Base-by-base conservation (phyloP, 2,888 invertebrate species). In the Nomada lathburiana region DNA sequence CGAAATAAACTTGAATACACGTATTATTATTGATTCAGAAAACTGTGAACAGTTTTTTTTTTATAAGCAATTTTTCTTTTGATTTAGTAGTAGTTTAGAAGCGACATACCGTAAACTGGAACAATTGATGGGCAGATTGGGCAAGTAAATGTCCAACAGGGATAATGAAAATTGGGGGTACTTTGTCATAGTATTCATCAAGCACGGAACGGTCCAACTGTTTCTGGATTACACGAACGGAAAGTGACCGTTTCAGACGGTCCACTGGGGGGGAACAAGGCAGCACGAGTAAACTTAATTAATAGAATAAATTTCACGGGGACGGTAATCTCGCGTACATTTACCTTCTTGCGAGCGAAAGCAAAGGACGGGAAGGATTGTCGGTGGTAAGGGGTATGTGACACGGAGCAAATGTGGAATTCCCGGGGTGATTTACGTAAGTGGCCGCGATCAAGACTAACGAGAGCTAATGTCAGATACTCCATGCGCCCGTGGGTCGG, bases 371-470 rank as follows among this genome's bases (percentile, higher is more conserved):
- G 57, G 64, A 50, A 62, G 60, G 50, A 26, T n/a, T 18, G 29
- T 9, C 29, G 59, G 11, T 29, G 20, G 67, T 20, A 47, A 44
- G 52, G 57, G 57, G 50, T 59, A 57, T 65, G 64, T 60, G 80
- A 76, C 73, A 63, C 64, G 57, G 68, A 75, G 71, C 82, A 82
- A 86, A 87, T 83, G 87, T 86, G 79, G 77, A 88, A 88, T 87
- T 87, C 90, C 78, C 83, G 64, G 68, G 88, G 83, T 87, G 85
- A 89, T 86, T 87, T 89, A 86, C 88, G 87, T 89, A 88, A 90
- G 89, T 90, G 88, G 90, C 90, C 72, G 23, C 90, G 90, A 90
- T 90, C 89, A 90, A 71, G 83, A 80, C 85, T 90, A 90, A 90
- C 89, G 90, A 89, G 88, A 84, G 86, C 90, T 86, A 90, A 90